Evolutionary conservation across 2,888 invertebrate species (phyloP).

Genomic region (Oscheius myriophilus): DNA sequence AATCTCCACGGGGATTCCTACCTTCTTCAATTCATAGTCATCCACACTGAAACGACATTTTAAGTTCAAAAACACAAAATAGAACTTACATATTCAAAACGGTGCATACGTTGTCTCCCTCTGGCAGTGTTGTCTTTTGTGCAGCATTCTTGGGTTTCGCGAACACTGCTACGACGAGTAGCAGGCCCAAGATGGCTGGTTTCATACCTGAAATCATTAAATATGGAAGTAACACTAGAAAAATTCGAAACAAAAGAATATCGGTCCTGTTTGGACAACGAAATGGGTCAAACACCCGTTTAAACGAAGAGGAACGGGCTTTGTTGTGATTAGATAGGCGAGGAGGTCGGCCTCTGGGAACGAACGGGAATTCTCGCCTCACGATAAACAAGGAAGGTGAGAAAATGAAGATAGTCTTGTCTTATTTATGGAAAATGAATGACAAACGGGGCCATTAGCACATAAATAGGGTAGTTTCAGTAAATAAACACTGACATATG

Average conservation of each 20-base stretch:
- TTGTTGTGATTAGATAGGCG: too few relatives aligned
- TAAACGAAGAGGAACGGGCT: too few relatives aligned
- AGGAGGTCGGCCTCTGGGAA: too few relatives aligned
- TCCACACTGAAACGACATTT: constrained; percentile 39
- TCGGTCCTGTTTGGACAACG: too few relatives aligned
- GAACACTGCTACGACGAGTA: constrained; percentile 14
- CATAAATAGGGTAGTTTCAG: too few relatives aligned
- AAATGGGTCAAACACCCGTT: neutral
- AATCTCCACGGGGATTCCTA: constrained; percentile 36
- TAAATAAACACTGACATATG: too few relatives aligned
- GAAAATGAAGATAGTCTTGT: too few relatives aligned
- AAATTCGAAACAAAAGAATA: neutral
- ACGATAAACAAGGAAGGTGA: too few relatives aligned
- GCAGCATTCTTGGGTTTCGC: constrained; percentile 14
- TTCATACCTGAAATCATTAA: constrained; percentile 14
- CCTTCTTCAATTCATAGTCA: constrained; percentile 48
- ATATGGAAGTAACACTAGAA: neutral
- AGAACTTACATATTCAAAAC: constrained; percentile 38
- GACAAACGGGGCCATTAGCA: too few relatives aligned
- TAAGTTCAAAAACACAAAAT: neutral
- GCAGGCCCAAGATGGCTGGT: constrained; percentile 13
- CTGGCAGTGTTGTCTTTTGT: constrained; percentile 30
- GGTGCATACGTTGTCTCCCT: constrained; percentile 55
- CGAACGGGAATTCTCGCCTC: too few relatives aligned
- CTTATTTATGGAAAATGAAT: too few relatives aligned